Base-by-base conservation (phyloP, 2,888 invertebrate genomes). In the Chrysolina oricalcia region DNA sequence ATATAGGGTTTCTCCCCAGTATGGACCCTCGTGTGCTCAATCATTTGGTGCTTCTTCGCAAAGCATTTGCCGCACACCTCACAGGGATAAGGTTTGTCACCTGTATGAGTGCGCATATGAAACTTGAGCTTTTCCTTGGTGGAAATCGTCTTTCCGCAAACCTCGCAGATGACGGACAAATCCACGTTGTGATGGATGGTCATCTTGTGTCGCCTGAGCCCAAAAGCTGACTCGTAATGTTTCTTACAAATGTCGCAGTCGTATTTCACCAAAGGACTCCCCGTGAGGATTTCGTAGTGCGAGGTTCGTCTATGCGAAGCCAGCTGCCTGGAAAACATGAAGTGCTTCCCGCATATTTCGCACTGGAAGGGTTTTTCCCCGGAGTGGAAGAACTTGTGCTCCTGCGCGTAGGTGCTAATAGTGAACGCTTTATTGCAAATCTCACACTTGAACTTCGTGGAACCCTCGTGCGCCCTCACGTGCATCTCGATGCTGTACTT, bases 301-400 rank as follows among this genome's bases (percentile, higher is more conserved):
- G 89, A 87, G 0, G 87, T 85, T 53, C 87, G 19, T 15, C 68
- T 53, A 75, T 91, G 91, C 0, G 90, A 86, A 8, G 89, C 89
- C 8, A 91, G 81, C 78, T 91, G 90, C 78, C 91, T 90, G 13
- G 86, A 86, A 75, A 86, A 84, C 69, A 90, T 89, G 73, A 90
- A 90, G n/a, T 89, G 89, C 73, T 90, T 90, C 76, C 89, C 88
- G 81, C 90, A 90, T 11, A 90, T 88, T 74, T 90, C 90, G 82
- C 91, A 91, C 78, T 90, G 89, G 82, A 90, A 90, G 65, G 90
- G 89, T 75, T 90, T 86, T 59, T 87, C 86, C 0, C 86, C 83
- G 63, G 84, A 85, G 72, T 86, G 87, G 59, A 85, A 84, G 62
- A 84, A 81, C 23, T 84, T 82, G 70, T 85, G 86, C 64, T 84